Conservation (phyloP, 2,888 invertebrate genomes). For the Hymenopus coronatus region DNA sequence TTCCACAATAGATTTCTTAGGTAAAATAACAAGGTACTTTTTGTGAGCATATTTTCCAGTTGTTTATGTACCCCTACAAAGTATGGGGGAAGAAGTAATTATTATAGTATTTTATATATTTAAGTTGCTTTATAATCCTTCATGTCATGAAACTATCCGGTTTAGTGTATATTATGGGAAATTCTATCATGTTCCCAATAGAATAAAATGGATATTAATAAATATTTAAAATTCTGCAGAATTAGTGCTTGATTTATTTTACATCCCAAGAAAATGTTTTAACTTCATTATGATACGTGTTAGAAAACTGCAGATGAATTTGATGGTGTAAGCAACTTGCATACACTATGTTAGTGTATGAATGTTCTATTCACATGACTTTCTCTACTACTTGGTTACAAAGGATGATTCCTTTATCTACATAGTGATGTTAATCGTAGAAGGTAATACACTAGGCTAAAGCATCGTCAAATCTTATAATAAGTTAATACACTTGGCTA, state of each 20-base stretch:
- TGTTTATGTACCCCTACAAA: neutral
- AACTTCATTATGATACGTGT: neutral
- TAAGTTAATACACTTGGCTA: too few species aligned
- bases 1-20: neutral
- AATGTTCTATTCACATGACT: too few species aligned
- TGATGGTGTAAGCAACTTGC: too few species aligned
- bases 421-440: too few species aligned
- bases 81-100: neutral
- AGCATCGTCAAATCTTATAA: too few species aligned
- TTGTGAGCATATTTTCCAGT: neutral
- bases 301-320: too few species aligned
- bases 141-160: slow-evolving; percentile 16
- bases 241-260: neutral
- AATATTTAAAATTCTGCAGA: neutral
- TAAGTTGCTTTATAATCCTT: slow-evolving; percentile 8
- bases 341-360: too few species aligned
- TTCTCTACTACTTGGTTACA: too few species aligned
- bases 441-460: too few species aligned
- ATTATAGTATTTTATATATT: neutral
- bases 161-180: slow-evolving; percentile 35
- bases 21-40: neutral
- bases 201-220: slow-evolving; percentile 40
- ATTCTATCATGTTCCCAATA: slow-evolving; percentile 48
- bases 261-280: neutral
- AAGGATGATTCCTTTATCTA: too few species aligned